Base-by-base conservation (phyloP, 2,113 vertebrate species). In the Gymnocephalus cernua region DNA sequence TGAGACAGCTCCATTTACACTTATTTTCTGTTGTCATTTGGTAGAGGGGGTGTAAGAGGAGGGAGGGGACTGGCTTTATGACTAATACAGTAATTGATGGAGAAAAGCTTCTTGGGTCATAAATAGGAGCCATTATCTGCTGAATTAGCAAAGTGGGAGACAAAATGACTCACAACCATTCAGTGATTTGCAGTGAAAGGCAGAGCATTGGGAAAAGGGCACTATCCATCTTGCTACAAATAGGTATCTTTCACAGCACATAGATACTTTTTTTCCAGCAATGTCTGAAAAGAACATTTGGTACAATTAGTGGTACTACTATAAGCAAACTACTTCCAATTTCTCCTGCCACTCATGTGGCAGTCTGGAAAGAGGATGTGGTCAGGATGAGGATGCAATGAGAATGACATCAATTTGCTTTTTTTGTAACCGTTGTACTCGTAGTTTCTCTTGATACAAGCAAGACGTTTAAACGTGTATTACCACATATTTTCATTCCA, bases 51-150 rank as follows among this genome's bases (percentile, higher is more conserved):
- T n/a, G 62, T 29, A 44, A 64, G 63, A 58, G 79, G 54, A 51
- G 69, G 65, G 82, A 76, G 50, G 75, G 88, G 54, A 62, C 73
- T 65, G 68, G 80, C 86, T 92, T 90, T 75, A 91, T 93, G 90
- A 92, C 92, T 93, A 94, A 94, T 86, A 86, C 87, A 48, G 86
- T 91, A 93, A 94, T 93, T 92, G 91, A 93, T 89, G 86, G 89
- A 83, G 82, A 77, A 91, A 91, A 88, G 90, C 92, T 93, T 92
- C 91, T 78, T 79, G 23, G 78, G 85, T 91, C 86, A 92, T 89
- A 93, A 94, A 93, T 94, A 93, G 90, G 87, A 87, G 77, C 90
- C 92, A 94, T 95, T 93, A 94, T 80, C 81, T 18, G 14, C 74
- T 35, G 87, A 90, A 94, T 94, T 93, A 92, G 92, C 85, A 90